A percentile compares a stretch with the other conserved stretches of the same genome.
These are phyloP conservation scores for Galeopterus variegatus DNA, from an alignment of 2,113 vertebrate species.

Conservation along the genomic window DNA sequence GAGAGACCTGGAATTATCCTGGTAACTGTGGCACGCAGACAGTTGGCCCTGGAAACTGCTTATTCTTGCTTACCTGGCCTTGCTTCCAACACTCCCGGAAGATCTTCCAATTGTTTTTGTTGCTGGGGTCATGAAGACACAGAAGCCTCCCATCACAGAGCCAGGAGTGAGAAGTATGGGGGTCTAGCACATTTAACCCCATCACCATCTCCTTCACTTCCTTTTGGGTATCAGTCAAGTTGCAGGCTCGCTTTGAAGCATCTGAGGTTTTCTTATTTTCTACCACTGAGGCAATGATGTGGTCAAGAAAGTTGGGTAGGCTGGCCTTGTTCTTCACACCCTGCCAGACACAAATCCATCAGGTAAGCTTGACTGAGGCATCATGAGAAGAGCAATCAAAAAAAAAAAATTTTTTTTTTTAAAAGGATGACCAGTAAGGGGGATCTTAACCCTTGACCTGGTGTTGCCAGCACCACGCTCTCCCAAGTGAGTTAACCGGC, in stretches of 20 bases:
- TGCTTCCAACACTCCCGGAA: conserved; percentile 99
- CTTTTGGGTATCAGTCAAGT: conserved; percentile 91
- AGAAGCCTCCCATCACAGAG: conserved; percentile 98
- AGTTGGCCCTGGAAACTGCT: neutral
- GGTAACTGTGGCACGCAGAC: neutral
- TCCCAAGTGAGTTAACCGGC: no score
- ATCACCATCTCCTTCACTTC: conserved; percentile 96
- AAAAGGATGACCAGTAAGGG: no score
- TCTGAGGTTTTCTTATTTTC: conserved; percentile 98
- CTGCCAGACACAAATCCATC: conserved; percentile 87
- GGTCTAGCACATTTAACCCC: conserved; percentile 97
- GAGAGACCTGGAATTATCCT: neutral
- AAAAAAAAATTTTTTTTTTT: no score
- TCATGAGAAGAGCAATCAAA: conserved; percentile 22
- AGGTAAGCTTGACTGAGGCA: conserved; percentile 52
- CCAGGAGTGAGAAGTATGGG: conserved; percentile 99
- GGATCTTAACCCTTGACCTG: no score
- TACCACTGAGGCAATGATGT: conserved; percentile 99
- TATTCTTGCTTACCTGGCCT: conserved; percentile 93
- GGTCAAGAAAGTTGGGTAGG: conserved; percentile 98
- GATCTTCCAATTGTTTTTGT: conserved; percentile 99
- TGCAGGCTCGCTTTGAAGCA: conserved; percentile 91
- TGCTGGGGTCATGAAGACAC: conserved; percentile 98
- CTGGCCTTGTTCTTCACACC: conserved; percentile 96
- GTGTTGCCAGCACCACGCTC: no score